phyloP scores from a whole-genome alignment of 2,888 invertebrate species.

The Calameuta pallipes region DNA sequence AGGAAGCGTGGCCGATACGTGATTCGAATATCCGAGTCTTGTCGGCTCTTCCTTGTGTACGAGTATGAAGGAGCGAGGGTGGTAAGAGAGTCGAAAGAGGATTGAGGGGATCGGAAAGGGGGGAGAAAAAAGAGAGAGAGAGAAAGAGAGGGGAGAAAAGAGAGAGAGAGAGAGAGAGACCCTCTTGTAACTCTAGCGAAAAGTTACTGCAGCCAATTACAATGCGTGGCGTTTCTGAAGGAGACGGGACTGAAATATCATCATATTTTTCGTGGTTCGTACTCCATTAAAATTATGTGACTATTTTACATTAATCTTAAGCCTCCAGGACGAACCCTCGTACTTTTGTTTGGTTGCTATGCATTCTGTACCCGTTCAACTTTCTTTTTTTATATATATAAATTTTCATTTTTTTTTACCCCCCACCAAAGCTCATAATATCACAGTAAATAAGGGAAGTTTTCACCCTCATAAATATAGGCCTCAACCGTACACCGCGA shows the following conservation, averaged over 20 bases:
- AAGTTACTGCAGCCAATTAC: constrained; percentile 16
- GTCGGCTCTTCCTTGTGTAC: not conserved
- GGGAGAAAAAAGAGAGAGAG: no score
- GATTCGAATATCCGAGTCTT: constrained; percentile 41
- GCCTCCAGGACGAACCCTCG: not conserved
- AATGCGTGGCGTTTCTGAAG: not conserved
- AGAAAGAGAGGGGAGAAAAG: no score
- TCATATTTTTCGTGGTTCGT: constrained; percentile 12
- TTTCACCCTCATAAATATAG: constrained; percentile 29
- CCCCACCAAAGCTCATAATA: constrained; percentile 42
- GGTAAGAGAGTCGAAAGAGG: not conserved
- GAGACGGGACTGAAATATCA: constrained; percentile 4
- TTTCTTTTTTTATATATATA: not conserved
- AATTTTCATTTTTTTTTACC: constrained; percentile 22
- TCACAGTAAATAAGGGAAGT: constrained; percentile 29
- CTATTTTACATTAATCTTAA: constrained; percentile 19
- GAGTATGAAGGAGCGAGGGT: not conserved
- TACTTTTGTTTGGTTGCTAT: not conserved
- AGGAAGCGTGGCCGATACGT: constrained; percentile 56
- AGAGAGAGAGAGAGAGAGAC: not conserved
- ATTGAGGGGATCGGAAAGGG: not conserved
- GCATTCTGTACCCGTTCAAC: not conserved
- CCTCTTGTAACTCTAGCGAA: not conserved
- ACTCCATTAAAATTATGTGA: constrained; percentile 23
- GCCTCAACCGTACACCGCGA: not conserved